Percentiles rank a stretch among this genome's conserved stretches.
phyloP scores from a whole-genome alignment of 2,888 invertebrate genomes.

The Tenthredo notha region DNA sequence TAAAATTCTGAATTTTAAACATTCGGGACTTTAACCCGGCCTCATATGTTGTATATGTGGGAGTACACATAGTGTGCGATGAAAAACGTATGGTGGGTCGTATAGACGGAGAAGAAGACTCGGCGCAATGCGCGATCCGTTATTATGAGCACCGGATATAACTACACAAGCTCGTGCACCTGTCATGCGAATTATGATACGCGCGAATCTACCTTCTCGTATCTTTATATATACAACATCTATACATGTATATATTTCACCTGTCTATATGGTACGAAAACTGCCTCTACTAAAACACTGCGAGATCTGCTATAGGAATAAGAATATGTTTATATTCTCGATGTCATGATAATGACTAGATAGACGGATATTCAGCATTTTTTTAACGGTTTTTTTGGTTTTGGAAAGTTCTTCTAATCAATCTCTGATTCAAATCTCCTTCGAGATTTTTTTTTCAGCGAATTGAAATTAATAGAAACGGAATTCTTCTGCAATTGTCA shows the following conservation, averaged over 20 bases:
- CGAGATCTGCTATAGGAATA: not conserved
- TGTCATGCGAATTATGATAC: constrained; percentile 45
- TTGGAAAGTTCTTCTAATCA: not conserved
- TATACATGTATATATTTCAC: not conserved
- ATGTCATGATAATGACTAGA: too few species aligned
- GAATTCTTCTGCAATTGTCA: not conserved
- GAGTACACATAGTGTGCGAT: not conserved
- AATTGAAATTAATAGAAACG: not conserved
- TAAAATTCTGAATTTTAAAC: not conserved
- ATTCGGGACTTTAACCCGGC: not conserved
- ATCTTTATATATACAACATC: not conserved
- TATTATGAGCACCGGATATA: constrained; percentile 37
- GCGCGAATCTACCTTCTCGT: constrained; percentile 22
- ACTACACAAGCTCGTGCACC: constrained; percentile 1
- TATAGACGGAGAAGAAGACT: not conserved
- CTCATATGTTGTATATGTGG: not conserved
- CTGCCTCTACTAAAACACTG: not conserved
- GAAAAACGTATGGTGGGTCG: not conserved
- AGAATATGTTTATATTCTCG: not conserved
- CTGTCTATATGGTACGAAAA: not conserved
- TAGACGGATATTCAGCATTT: not conserved
- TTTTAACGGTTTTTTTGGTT: not conserved
- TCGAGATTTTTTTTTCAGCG: too few species aligned
- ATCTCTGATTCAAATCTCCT: too few species aligned
- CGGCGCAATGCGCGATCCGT: constrained; percentile 13